A percentile compares a stretch with the other conserved stretches of the same genome.
These are phyloP conservation scores for Nysson spinosus DNA, from an alignment of 2,888 invertebrate species.

Conservation along the genomic window DNA sequence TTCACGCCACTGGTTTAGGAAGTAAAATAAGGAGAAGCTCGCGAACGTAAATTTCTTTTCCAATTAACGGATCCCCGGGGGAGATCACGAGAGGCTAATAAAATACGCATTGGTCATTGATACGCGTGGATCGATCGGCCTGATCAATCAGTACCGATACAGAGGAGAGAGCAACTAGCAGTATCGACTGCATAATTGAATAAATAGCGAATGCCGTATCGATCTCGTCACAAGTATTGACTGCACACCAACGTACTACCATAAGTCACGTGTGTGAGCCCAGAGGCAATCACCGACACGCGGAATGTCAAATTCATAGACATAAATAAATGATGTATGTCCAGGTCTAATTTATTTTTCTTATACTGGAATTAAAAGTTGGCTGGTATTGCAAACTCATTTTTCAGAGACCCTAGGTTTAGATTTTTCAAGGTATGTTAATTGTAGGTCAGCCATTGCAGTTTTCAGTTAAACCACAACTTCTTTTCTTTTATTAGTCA, in stretches of 20 bases:
- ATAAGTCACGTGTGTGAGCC: conserved; percentile 35
- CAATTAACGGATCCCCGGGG: conserved; percentile 36
- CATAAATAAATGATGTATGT: not conserved
- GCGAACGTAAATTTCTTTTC: conserved; percentile 30
- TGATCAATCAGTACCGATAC: conserved; percentile 24
- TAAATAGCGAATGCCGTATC: conserved; percentile 21
- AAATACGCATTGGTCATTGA: conserved; percentile 16
- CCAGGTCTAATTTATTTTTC: not conserved
- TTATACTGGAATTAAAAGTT: not conserved
- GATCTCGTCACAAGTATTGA: conserved; percentile 12
- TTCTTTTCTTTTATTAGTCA: no score
- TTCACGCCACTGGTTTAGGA: conserved; percentile 1
- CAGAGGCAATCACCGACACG: conserved; percentile 10
- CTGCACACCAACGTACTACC: conserved; percentile 5
- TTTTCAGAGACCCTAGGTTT: not conserved
- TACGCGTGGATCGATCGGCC: conserved; percentile 9
- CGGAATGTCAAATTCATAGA: not conserved
- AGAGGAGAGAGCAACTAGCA: conserved; percentile 32
- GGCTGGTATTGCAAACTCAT: not conserved
- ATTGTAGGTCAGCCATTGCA: no score
- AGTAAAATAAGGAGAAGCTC: conserved; percentile 17
- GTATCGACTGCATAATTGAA: conserved; percentile 28
- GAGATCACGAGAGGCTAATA: conserved; percentile 22
- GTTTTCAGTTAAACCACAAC: no score
- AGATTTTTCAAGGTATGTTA: conserved; percentile 34